These are phyloP conservation scores for Siniperca knerii DNA, from an alignment of 2,113 vertebrate genomes.

Conservation along the genomic window DNA sequence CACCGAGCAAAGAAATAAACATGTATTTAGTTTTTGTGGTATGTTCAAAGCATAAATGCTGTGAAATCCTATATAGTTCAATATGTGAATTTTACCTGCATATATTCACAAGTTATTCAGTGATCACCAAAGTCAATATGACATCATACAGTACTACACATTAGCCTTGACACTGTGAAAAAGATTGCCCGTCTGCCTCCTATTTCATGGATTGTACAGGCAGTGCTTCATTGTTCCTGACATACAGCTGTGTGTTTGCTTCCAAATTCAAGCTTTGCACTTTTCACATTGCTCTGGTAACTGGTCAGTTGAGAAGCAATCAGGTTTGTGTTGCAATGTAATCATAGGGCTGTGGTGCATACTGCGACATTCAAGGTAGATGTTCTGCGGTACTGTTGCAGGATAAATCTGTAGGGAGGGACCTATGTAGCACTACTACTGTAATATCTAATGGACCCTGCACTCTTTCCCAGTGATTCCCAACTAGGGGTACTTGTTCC, in stretches of 20 bases:
- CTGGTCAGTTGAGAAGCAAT: background rate
- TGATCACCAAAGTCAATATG: background rate
- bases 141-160: background rate
- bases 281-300: background rate
- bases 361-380: background rate
- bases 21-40: background rate
- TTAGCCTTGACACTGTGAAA: background rate
- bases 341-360: background rate
- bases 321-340: background rate
- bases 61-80: background rate
- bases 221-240: background rate
- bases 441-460: background rate
- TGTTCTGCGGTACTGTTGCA: background rate
- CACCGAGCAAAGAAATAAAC: background rate
- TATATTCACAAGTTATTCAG: background rate
- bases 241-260: background rate
- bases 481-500: too few species aligned
- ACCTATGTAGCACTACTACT: background rate
- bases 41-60: background rate
- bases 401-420: background rate
- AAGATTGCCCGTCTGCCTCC: background rate
- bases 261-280: background rate
- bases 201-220: background rate
- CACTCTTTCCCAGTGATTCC: background rate
- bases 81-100: background rate